Evolutionary conservation across 2,888 invertebrate species (phyloP).

Genomic region (Merodon equestris): DNA sequence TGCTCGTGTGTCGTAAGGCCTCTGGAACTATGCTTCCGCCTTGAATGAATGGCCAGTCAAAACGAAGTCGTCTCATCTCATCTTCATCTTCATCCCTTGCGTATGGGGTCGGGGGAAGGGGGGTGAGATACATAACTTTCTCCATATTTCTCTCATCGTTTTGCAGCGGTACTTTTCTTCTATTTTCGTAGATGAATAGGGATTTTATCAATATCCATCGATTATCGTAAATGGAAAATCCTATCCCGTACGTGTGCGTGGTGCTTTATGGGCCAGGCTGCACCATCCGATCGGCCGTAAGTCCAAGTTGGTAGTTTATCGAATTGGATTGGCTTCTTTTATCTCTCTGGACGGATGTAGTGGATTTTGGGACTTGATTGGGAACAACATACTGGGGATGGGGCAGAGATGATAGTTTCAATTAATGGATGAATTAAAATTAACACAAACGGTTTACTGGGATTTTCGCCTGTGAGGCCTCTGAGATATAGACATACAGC

Average conservation of each 20-base stretch:
- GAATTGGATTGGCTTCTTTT: conserved; percentile 62
- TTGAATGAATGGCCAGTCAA: conserved; percentile 55
- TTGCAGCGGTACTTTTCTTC: conserved; percentile 10
- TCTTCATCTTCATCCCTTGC: neutral
- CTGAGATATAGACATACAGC: neutral
- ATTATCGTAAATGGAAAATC: conserved; percentile 68
- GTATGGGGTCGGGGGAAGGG: too few relatives aligned
- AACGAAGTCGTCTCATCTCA: conserved; percentile 50
- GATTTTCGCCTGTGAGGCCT: conserved; percentile 17
- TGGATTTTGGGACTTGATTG: conserved; percentile 59
- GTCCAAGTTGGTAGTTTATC: conserved; percentile 54
- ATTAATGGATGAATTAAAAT: conserved; percentile 69
- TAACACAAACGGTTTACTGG: conserved; percentile 64
- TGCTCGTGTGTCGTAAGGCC: conserved; percentile 3
- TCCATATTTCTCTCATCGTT: conserved; percentile 54
- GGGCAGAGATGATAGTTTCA: conserved; percentile 59
- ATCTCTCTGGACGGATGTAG: conserved; percentile 39
- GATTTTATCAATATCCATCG: conserved; percentile 67
- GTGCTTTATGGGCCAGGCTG: conserved; percentile 33
- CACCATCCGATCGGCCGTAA: too few relatives aligned
- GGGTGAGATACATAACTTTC: conserved; percentile 27
- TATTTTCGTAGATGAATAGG: conserved; percentile 64
- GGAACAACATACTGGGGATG: conserved; percentile 40
- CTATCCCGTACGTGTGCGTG: conserved; percentile 60
- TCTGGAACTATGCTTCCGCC: neutral